Evolutionary conservation across 2,797 vertebrate genomes (phyloP).

Genomic region (Cyclura pinguis): DNA sequence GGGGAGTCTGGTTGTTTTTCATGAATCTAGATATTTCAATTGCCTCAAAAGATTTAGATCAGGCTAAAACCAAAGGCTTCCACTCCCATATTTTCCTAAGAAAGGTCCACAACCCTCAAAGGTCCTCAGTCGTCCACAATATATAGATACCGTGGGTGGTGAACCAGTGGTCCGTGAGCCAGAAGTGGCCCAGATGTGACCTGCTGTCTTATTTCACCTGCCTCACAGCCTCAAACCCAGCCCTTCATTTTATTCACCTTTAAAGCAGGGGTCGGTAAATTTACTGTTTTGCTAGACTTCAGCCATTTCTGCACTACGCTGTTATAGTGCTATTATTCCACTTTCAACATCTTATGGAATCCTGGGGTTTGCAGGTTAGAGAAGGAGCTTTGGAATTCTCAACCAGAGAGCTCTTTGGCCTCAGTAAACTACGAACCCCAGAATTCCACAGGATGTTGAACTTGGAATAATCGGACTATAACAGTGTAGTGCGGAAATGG

Average conservation of each 20-base stretch:
- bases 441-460: too few species aligned
- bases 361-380: too few species aligned
- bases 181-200: background rate
- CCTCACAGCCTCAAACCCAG: background rate
- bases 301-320: too few species aligned
- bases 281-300: background rate
- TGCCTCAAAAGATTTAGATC: background rate
- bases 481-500: too few species aligned
- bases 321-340: too few species aligned
- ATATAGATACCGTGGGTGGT: background rate
- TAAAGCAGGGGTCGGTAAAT: background rate
- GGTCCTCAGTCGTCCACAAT: too few species aligned
- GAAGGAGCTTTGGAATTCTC: too few species aligned
- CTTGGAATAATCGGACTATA: too few species aligned
- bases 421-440: too few species aligned
- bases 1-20: background rate
- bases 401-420: too few species aligned
- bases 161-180: background rate
- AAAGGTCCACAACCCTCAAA: background rate
- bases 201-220: background rate
- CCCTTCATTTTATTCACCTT: background rate
- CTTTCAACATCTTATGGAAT: too few species aligned
- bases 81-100: background rate
- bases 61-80: background rate
- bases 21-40: constrained; percentile 35